Evolutionary conservation across 2,113 vertebrate genomes (phyloP).

Genomic region (Siniperca knerii): DNA sequence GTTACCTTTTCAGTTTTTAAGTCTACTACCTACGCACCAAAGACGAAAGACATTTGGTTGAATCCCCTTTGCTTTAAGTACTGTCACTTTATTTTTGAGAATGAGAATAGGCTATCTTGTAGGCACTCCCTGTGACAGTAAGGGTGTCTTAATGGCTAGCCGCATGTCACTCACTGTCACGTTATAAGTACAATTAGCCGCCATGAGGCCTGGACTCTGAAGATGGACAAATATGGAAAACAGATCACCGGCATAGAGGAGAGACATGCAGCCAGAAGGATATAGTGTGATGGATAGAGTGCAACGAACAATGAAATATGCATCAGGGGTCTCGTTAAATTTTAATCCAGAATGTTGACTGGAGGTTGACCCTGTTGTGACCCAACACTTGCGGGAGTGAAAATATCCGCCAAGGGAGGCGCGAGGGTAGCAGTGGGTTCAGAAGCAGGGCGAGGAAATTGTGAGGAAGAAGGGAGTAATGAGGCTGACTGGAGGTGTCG

Average conservation of each 20-base stretch:
- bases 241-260: slow-evolving; percentile 4
- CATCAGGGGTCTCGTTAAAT: slow-evolving; percentile 76
- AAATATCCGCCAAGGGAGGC: slow-evolving; percentile 65
- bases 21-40: not conserved
- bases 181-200: slow-evolving; percentile 37
- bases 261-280: slow-evolving; percentile 57
- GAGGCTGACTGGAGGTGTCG: slow-evolving; percentile 61
- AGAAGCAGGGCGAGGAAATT: slow-evolving; percentile 45
- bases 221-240: slow-evolving; percentile 47
- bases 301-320: slow-evolving; percentile 79
- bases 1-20: slow-evolving; percentile 31
- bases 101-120: not conserved
- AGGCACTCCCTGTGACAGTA: slow-evolving; percentile 11
- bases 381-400: slow-evolving; percentile 74
- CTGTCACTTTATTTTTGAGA: not conserved
- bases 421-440: slow-evolving; percentile 23
- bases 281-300: slow-evolving; percentile 66
- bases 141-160: slow-evolving; percentile 13
- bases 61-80: slow-evolving; percentile 7
- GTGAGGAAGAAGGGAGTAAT: slow-evolving; percentile 65
- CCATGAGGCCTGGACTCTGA: slow-evolving; percentile 19
- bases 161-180: slow-evolving; percentile 32
- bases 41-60: not conserved
- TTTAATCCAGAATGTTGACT: slow-evolving; percentile 82
- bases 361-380: slow-evolving; percentile 76